Evolutionary conservation across 1,140 invertebrate genomes (phyloP), one percentile per base, ranked within the genome.

Genomic region (Drosophila malerkotliana): DNA sequence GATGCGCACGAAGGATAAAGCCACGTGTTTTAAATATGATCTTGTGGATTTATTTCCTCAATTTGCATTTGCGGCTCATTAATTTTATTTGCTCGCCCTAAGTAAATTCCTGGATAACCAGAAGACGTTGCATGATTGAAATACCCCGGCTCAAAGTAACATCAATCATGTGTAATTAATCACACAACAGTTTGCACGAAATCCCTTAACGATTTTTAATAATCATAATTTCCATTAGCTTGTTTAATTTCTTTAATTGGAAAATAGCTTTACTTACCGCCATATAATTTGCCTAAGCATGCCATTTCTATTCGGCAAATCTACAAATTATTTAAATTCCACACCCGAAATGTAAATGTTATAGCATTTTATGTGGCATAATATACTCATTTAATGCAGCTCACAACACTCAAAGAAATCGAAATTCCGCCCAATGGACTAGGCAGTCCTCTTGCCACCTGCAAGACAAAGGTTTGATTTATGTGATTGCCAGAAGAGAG

Each of bases 381-480:
- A 76, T 76, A 76, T 68, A 76, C 72, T 61, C 56, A 57, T 60
- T 56, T 52, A 34, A 54, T 66, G 72, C 73, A 76, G 56, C 72
- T 6, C 30, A 44, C 32, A 30, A 24, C 30, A 60, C 67, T 72
- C 51, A 24, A 56, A 10, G 44, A 24, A 30, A 48, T 26, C 44
- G 32, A 37, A 44, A 21, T 14, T 15, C 14, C 21, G 32, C 1
- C 15, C 8, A 26, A 18, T 32, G 15, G 18, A 15, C 28, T 30
- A 24, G 21, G 18, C 9, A n/a, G 24, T 30, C 59, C 39, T 41
- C 53, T 21, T 15, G 37, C 55, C 55, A 75, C 72, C 71, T 66
- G 71, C 62, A 68, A 55, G 72, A 61, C 73, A 76, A 68, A 76
- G 54, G 73, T 77, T 77, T 76, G 72, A 77, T 77, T 77, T 77